Base-by-base conservation (phyloP, 2,797 vertebrate genomes). In the Myotis planiceps region DNA sequence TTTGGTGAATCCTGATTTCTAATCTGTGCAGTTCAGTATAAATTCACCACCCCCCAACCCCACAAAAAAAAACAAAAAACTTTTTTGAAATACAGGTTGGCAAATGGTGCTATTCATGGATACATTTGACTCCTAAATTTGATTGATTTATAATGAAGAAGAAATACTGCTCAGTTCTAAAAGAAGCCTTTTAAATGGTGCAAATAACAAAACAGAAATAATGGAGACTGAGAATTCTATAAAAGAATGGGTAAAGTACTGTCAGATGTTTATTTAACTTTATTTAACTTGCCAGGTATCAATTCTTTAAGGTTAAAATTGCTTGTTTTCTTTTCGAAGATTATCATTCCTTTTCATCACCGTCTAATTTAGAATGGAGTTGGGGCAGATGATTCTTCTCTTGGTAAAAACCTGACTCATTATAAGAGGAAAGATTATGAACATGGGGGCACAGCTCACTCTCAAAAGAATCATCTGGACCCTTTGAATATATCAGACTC, bases 41-140 rank as follows among this genome's bases (percentile, higher is more conserved):
- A 75, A 7, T 82, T 69, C 65, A 29, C 5, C 18, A 10, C 53
- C 21, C 37, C 37, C 37, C 37, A 6, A 37, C 49, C 49, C 49
- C 1, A 2, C 2, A 51, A 51, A 51, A 49, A 51, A 47, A 51
- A 51, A 51, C 18, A 51, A 47, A 78, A 55, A 49, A 1, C 1
- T 18, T 34, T 94, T 69, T 91, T 89, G 34, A 91, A 51, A 87
- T 93, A 93, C 19, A 74, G n/a, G 37, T 74, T 92, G 29, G 6
- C 25, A 86, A 78, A 65, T 34, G 42, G n/a, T 5, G 42, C 34
- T 83, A 87, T 81, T 81, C 39, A 75, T 1, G 16, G 5, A 89
- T 63, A 92, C 86, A 72, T 23, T 19, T 82, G 25, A 18, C 65
- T 65, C 53, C 47, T 80, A n/a, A 85, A 69, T 74, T 6, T 23